Base-by-base conservation (phyloP, 2,888 invertebrate genomes). In the Clanis bilineata region DNA sequence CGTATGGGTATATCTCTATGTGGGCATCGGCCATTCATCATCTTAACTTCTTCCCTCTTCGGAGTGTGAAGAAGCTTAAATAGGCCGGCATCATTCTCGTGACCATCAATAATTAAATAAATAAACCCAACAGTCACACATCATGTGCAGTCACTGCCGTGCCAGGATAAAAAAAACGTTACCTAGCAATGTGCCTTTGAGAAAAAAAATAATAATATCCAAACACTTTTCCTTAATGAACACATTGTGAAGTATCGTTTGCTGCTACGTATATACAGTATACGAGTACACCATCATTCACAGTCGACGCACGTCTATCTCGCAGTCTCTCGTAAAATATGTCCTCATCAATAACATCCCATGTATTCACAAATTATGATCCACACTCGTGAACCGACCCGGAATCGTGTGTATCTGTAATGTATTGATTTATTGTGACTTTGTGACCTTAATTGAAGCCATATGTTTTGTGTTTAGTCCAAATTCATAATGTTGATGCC, bases 311-410 rank as follows among this genome's bases (percentile, higher is more conserved):
- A 47, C 43, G 57, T 59, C 43, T n/a, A 54, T 39, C 22, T 4
- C 32, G 22, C 54, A 43, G 23, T 28, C 21, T 15, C 12, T 39
- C 38, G 43, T 43, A 43, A 61, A 57, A 57, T 55, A 57, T 61
- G 4, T 54, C 10, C 18, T 54, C 57, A 57, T 61, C 57, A 61
- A 61, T 61, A 61, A 57, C 60, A n/a, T 51, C 12, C 25, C 18
- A 10, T 43, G 32, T 47, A 39, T 43, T 57, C 54, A 57, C 44
- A 61, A 54, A 54, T 57, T 56, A 59, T 39, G 39, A 38, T 25
- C 15, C 39, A 41, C 9, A 15, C 39, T 3, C 43, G 28, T 18
- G 51, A 1, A 18, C 15, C 51, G 32, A 32, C 51, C 28, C 12
- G 32, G 32, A 9, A 18, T 21, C 32, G 1, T 9, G 41, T 18